Base-by-base conservation (phyloP, 23 tunicate species). In the Trididemnum clinides region DNA sequence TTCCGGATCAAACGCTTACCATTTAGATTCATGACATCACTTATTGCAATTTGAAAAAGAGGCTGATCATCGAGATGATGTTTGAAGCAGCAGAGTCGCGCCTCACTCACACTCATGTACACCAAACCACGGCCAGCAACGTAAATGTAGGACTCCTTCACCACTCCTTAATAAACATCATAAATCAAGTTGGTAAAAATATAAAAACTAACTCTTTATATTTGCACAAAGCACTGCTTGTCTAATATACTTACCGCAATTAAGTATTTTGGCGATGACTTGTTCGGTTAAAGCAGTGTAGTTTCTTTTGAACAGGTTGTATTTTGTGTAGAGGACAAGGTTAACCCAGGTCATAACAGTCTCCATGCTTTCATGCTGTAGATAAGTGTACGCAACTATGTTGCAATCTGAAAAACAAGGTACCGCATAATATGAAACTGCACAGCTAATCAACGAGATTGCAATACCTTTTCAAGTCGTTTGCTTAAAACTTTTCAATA, bases 1-100 rank as follows among this genome's bases (percentile, higher is more conserved):
- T n/a, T n/a, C n/a, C n/a, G n/a, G n/a, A n/a, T n/a, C n/a, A n/a
- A n/a, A 35, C 28, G n/a, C 39, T 25, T 64, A 91, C 97, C 91
- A 79, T 86, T 71, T 15, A 92, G 59, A 44, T 88, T 92, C 78
- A 88, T 75, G 29, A 81, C 89, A 27, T 72, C 57, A 75, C 93
- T 73, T 34, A 92, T 74, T 15, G 97, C 87, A 39, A 92, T 76
- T 82, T 95, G 92, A 72, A 86, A 95, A 39, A 87, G 34, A 58
- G 99, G 99, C 50, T 87, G 66, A 12, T 95, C 95, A 69, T 95
- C 99, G 18, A 95, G 64, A 51, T 95, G 99, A 71, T 95, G 99
- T 39, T 83, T 71, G 72, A 95, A 95, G 72, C 95, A 90, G 31
- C 88, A 77, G 7, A 95, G 87, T 1, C 99, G 82, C 22, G 99